phyloP scores from a whole-genome alignment of 2,797 vertebrate species.

The Acrocephalus scirpaceus region DNA sequence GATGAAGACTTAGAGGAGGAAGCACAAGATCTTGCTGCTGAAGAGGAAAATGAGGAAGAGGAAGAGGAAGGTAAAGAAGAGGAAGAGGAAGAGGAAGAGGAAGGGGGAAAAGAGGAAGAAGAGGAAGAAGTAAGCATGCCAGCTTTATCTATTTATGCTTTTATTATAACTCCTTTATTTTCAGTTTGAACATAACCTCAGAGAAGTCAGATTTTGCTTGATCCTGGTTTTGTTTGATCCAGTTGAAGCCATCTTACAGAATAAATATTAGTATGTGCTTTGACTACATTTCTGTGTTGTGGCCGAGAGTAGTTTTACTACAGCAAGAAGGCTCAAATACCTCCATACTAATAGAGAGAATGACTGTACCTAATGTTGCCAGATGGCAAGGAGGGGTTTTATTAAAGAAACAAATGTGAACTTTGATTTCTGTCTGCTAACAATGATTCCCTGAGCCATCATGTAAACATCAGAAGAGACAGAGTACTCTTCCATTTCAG shows the following conservation, averaged over 20 bases:
- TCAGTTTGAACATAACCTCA: not conserved
- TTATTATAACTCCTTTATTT: not conserved
- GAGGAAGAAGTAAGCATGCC: constrained; percentile 59
- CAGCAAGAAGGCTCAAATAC: not conserved
- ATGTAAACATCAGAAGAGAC: not conserved
- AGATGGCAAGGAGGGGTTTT: not conserved
- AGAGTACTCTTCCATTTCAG: not conserved
- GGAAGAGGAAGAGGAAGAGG: not conserved
- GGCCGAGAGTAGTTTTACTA: not conserved
- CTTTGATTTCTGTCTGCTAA: not conserved
- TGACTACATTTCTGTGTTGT: not conserved
- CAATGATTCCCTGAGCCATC: not conserved
- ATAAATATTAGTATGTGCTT: not conserved
- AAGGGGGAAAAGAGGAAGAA: not conserved
- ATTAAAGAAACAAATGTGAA: not conserved
- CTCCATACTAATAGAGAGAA: not conserved
- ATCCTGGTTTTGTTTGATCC: not conserved
- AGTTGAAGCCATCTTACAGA: not conserved
- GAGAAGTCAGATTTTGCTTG: not conserved
- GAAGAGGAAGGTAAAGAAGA: constrained; percentile 23
- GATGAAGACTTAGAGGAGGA: constrained; percentile 84
- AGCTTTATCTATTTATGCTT: not conserved
- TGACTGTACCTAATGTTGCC: not conserved
- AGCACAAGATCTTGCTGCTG: constrained; percentile 80
- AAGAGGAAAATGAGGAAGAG: constrained; percentile 68